Base-by-base conservation (phyloP, 2,888 invertebrate species). In the Agonopterix alstromeriana region DNA sequence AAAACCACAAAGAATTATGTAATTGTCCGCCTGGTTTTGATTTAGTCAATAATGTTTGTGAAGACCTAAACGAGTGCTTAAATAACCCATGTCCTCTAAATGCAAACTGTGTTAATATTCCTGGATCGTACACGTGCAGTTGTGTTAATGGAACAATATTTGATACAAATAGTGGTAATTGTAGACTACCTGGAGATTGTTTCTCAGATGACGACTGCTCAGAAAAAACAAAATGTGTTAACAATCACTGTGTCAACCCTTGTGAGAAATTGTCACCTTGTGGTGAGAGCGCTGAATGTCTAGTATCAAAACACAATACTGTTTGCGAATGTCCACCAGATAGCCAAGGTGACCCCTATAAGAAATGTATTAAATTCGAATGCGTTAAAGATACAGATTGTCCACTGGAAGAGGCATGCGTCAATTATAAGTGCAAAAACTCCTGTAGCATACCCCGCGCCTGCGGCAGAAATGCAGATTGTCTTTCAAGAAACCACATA, bases 151-250 rank as follows among this genome's bases (percentile, higher is more conserved):
- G 95, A 48, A 90, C 95, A 14, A 91, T 97, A 47, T 94, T 96
- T 27, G 97, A 97, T 84, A 92, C 93, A 7, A 83, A 54, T 48
- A 90, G 90, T 49, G 90, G 90, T 0, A 96, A 94, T 36, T 97
- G 97, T 66, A 92, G 93, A 56, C 91, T 92, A 71, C 95, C 97
- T 1, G 96, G 95, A 45, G 95, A 95, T 70, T 97, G 97, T 64
- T 91, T 92, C 55, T 90, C 93, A 2, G 94, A 96, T 67, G 82
- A 91, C 1, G 96, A 97, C 61, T 97, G 97, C 70, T 94, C 96
- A 0, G 88, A 90, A 8, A 91, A 93, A 47, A 95, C 96, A 0
- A 91, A 93, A 59, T 97, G 97, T 63, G 81, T 91, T 42, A 92
- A 94, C 51, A 92, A 93, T 52, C 92, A 91, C 44, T 97, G 97